phyloP scores from a whole-genome alignment of 2,113 vertebrate species.

The Cathartes aura region DNA sequence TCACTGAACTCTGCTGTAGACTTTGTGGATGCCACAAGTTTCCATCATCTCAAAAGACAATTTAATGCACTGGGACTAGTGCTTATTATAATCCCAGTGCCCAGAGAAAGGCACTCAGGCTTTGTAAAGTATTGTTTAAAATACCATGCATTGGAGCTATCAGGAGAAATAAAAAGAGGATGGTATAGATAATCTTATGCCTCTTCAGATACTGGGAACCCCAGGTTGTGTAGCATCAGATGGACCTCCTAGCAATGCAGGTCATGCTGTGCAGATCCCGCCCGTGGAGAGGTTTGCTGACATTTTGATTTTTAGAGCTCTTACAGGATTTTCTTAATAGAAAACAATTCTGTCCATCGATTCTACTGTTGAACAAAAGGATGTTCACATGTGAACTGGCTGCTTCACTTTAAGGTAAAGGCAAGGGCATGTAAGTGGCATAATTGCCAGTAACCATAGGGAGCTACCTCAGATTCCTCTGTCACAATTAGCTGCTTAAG shows the following conservation, averaged over 20 bases:
- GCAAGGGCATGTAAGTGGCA: accelerated
- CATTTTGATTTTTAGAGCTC: neutral
- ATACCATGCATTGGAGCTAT: neutral
- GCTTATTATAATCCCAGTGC: neutral
- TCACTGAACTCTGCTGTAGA: neutral
- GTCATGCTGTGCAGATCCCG: neutral
- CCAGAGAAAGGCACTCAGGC: neutral
- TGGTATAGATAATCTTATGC: neutral
- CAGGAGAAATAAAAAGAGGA: neutral
- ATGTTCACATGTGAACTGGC: neutral
- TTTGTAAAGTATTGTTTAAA: neutral
- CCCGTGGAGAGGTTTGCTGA: neutral
- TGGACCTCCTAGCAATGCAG: neutral
- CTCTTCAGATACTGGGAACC: neutral
- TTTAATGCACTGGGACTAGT: neutral
- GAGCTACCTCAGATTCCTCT: neutral
- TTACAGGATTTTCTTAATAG: neutral
- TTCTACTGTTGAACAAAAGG: neutral
- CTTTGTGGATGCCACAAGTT: neutral
- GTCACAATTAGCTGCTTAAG: neutral
- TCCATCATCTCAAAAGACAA: neutral
- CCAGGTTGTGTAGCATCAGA: neutral
- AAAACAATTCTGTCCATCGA: neutral
- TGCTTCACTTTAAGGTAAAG: neutral
- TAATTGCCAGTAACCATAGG: neutral